Evolutionary conservation across 2,113 vertebrate genomes (phyloP), one percentile per base, ranked within the genome.

Genomic region (Pelecanus crispus): DNA sequence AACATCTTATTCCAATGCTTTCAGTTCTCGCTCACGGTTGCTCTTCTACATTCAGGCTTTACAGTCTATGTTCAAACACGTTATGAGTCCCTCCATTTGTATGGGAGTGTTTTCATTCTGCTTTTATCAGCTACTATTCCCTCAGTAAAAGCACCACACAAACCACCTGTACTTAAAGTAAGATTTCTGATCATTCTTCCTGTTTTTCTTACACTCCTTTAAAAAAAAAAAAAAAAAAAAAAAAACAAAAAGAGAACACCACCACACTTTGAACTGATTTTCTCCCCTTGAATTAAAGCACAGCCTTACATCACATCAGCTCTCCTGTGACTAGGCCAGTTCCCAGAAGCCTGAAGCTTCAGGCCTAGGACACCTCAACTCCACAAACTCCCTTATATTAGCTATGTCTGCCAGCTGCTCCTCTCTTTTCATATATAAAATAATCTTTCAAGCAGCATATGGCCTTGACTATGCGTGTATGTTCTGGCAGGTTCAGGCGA

Each of bases 381-480:
- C 53, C 52, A 73, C 25, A 55, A 75, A 66, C 84, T 68, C 67
- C 53, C 62, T 77, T 68, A 8, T 12, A 80, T 63, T 59, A 90
- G 93, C n/a, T 40, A 11, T 6, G 28, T 56, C 56, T 83, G 59
- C 66, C 97, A 96, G 96, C 93, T 97, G 94, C 87, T 91, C 96
- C 88, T 63, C 87, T 77, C 78, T 82, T 80, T 92, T 88, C 84
- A 67, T 75, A 94, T 78, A 97, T 66, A 47, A 91, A 94, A 93
- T 85, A 94, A 96, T 95, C 90, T 96, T 91, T 72, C n/a, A 95
- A 79, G 95, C 87, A 87, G 87, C 95, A 97, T 91, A 94, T 94
- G 96, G 94, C 94, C 95, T 94, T 88, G 92, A 86, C 92, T 84
- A 72, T 62, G 95, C 3, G 9, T 88, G 93, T 95, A 95, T 26